phyloP scores from a whole-genome alignment of 2,888 invertebrate species.

The Malachius bipustulatus region DNA sequence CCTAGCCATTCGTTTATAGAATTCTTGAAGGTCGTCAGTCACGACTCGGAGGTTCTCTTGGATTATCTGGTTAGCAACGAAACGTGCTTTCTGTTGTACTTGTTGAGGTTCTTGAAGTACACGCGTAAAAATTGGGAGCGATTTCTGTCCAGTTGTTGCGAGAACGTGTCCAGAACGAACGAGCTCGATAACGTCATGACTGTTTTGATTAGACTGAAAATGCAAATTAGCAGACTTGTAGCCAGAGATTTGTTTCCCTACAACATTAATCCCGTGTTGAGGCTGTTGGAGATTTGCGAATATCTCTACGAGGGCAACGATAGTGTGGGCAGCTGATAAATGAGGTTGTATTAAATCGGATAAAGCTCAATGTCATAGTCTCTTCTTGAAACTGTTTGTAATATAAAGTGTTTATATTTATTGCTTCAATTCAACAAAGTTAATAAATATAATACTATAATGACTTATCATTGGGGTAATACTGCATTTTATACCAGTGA shows the following conservation, averaged over 20 bases:
- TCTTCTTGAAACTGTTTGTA: too few relatives aligned
- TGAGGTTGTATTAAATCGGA: too few relatives aligned
- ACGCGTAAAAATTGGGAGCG: constrained; percentile 73
- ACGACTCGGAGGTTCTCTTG: constrained; percentile 67
- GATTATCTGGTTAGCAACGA: constrained; percentile 84
- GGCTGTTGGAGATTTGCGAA: constrained; percentile 72
- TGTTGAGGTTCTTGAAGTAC: constrained; percentile 74
- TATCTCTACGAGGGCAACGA: constrained; percentile 76
- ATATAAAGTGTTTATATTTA: too few relatives aligned
- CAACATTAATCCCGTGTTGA: constrained; percentile 77
- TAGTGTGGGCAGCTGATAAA: constrained; percentile 56
- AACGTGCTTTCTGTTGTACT: constrained; percentile 77
- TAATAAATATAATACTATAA: too few relatives aligned
- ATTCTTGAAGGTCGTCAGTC: constrained; percentile 71
- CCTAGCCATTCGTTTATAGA: constrained; percentile 79
- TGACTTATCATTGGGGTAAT: too few relatives aligned
- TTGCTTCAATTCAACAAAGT: too few relatives aligned
- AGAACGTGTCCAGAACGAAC: constrained; percentile 35
- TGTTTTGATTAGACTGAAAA: constrained; percentile 63
- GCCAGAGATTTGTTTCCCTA: constrained; percentile 77
- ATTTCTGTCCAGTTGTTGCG: constrained; percentile 65
- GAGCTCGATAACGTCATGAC: constrained; percentile 74
- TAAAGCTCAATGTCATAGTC: too few relatives aligned
- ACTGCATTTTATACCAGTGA: too few relatives aligned
- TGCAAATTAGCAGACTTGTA: constrained; percentile 72